These are phyloP conservation scores for Pocillopora damicornis DNA, from an alignment of 64 coral and sea anemone species.

Conservation along the genomic window DNA sequence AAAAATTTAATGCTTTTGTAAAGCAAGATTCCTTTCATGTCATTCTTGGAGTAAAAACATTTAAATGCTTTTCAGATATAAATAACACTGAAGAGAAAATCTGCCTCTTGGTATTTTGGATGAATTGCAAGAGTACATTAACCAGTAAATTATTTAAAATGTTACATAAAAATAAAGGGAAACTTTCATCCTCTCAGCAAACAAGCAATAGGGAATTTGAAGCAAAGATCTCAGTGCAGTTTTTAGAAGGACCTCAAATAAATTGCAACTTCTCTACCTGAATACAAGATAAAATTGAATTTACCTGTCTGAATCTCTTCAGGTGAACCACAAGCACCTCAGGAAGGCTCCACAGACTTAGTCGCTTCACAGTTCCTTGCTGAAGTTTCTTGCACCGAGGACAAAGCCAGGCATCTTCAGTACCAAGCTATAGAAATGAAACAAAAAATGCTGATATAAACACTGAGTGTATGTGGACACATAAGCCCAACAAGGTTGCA, in stretches of 20 bases:
- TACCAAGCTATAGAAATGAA: slow-evolving; percentile 56
- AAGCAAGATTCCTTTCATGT: too few relatives aligned
- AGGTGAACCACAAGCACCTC: slow-evolving; percentile 88
- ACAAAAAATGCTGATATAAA: neutral
- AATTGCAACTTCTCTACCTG: neutral
- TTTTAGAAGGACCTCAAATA: neutral
- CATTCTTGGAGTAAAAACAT: too few relatives aligned
- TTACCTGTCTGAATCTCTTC: slow-evolving; percentile 84
- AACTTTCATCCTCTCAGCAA: too few relatives aligned
- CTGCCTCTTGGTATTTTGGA: too few relatives aligned
- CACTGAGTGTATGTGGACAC: neutral
- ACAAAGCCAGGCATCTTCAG: slow-evolving; percentile 93
- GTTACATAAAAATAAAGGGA: too few relatives aligned
- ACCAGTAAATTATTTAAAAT: too few relatives aligned
- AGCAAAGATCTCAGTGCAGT: too few relatives aligned
- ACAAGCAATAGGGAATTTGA: too few relatives aligned
- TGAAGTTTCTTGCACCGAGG: slow-evolving; percentile 84
- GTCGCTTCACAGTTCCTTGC: slow-evolving; percentile 80
- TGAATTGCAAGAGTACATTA: too few relatives aligned
- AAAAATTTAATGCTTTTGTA: too few relatives aligned
- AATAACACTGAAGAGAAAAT: too few relatives aligned
- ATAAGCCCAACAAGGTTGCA: neutral
- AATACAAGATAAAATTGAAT: neutral
- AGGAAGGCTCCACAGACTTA: slow-evolving; percentile 85
- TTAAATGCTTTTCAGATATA: too few relatives aligned